Conservation (phyloP, 2,888 invertebrate species). For the Philereme transversata region DNA sequence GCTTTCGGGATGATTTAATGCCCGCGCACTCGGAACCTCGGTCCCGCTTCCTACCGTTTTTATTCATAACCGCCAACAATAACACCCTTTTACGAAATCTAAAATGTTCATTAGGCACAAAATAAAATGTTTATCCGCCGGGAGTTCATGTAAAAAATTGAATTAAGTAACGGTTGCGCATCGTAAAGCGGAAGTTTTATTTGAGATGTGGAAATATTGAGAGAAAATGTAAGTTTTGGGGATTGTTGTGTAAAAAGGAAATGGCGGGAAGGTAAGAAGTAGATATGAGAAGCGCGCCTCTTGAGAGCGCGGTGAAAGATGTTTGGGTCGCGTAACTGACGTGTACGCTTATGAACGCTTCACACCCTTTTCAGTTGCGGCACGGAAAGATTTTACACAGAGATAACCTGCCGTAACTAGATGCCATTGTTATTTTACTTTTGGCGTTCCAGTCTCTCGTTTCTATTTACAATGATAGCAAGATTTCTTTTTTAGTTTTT, state of each 20-base stretch:
- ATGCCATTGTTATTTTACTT: constrained; percentile 49
- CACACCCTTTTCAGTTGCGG: constrained; percentile 58
- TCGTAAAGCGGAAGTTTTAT: constrained; percentile 52
- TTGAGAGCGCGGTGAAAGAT: constrained; percentile 69
- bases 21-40: constrained; percentile 51
- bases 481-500: no score
- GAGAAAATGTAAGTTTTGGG: constrained; percentile 51
- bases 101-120: constrained; percentile 49
- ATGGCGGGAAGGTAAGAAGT: constrained; percentile 61
- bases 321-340: constrained; percentile 71
- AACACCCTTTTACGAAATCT: constrained; percentile 50
- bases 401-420: constrained; percentile 53
- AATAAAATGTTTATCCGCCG: constrained; percentile 40
- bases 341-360: constrained; percentile 71
- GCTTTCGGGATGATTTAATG: constrained; percentile 70
- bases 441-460: constrained; percentile 2
- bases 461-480: no score
- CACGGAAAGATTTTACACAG: constrained; percentile 55
- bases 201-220: constrained; percentile 45
- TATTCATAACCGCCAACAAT: constrained; percentile 58
- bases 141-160: constrained; percentile 39
- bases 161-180: constrained; percentile 44
- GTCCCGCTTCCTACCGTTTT: constrained; percentile 55
- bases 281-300: constrained; percentile 63
- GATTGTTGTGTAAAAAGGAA: constrained; percentile 50